These are phyloP conservation scores for Hexactinellida sp. DNA, from an alignment of 37 sponge, comb jelly and placozoan genomes.

Conservation along the genomic window DNA sequence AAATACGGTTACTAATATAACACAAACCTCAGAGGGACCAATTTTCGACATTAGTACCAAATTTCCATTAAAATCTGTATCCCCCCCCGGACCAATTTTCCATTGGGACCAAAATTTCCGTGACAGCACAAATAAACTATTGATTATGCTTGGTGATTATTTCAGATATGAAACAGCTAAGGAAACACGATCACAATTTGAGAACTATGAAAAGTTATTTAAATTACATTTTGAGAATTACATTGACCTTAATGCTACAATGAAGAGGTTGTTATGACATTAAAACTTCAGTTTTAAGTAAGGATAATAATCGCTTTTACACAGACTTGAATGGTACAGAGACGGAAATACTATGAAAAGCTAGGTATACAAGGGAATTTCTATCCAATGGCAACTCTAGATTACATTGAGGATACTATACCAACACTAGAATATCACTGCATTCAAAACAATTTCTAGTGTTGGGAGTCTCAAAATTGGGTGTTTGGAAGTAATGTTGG, in stretches of 20 bases:
- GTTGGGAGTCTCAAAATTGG: slow-evolving; percentile 53
- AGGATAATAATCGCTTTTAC: slow-evolving; percentile 38
- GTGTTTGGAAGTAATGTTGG: slow-evolving; percentile 74
- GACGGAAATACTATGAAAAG: slow-evolving; percentile 23
- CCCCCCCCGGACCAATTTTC: too few species aligned
- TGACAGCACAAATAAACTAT: slow-evolving; percentile 52
- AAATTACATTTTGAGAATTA: slow-evolving; percentile 16
- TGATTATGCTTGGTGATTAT: slow-evolving; percentile 86
- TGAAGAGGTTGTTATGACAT: slow-evolving; percentile 69
- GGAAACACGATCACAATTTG: slow-evolving; percentile 50
- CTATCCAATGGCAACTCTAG: slow-evolving; percentile 80
- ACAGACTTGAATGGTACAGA: slow-evolving; percentile 66
- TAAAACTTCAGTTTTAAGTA: slow-evolving; percentile 31
- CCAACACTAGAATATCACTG: slow-evolving; percentile 37
- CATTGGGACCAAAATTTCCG: too few species aligned
- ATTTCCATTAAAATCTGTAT: too few species aligned
- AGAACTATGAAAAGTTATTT: slow-evolving; percentile 51
- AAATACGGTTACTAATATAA: too few species aligned
- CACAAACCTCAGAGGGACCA: too few species aligned
- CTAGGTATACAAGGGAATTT: slow-evolving; percentile 76
- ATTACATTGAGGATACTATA: slow-evolving; percentile 63
- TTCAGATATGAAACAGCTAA: slow-evolving; percentile 57
- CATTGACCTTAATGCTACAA: background rate
- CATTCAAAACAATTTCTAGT: slow-evolving; percentile 50
- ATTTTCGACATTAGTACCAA: too few species aligned